phyloP scores from a whole-genome alignment of 2,113 vertebrate genomes.

The Corynorhinus townsendii region DNA sequence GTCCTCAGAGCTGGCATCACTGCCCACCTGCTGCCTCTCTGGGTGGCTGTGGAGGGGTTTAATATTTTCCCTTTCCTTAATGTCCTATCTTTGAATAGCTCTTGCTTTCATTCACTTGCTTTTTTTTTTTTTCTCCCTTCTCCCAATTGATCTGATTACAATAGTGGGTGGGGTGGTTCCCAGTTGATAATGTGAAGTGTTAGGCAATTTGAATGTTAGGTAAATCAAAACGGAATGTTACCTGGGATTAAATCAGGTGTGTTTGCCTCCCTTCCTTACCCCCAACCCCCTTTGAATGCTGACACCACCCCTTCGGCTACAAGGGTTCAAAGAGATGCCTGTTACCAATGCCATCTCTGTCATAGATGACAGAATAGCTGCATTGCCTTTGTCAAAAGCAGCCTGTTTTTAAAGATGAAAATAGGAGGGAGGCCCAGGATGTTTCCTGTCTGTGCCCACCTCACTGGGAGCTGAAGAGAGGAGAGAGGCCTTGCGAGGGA shows the following conservation, averaged over 20 bases:
- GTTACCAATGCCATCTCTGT: background rate
- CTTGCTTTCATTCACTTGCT: conserved; percentile 15
- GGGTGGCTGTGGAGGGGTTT: background rate
- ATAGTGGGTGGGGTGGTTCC: background rate
- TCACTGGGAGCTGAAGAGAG: background rate
- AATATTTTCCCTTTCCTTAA: conserved; percentile 48
- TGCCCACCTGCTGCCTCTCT: conserved; percentile 83
- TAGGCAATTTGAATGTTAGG: background rate
- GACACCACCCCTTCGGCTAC: background rate
- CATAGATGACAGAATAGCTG: background rate
- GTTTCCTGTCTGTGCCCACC: background rate
- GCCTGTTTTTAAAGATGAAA: conserved; percentile 10
- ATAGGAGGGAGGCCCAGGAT: background rate
- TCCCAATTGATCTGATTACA: background rate
- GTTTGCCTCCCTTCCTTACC: background rate
- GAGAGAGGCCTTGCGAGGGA: background rate
- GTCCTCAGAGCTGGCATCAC: background rate
- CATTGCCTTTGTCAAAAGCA: background rate
- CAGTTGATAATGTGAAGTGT: conserved; percentile 23
- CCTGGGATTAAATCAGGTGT: background rate
- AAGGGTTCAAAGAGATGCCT: background rate
- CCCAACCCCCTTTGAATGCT: background rate
- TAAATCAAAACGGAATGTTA: background rate
- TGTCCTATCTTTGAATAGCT: conserved; percentile 51
- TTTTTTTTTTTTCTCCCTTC: background rate